Percentiles rank a stretch among this genome's conserved stretches.
These are phyloP conservation scores for Isaurus tuberculatus DNA, from an alignment of 92 coral and sea anemone genomes.

Conservation along the genomic window DNA sequence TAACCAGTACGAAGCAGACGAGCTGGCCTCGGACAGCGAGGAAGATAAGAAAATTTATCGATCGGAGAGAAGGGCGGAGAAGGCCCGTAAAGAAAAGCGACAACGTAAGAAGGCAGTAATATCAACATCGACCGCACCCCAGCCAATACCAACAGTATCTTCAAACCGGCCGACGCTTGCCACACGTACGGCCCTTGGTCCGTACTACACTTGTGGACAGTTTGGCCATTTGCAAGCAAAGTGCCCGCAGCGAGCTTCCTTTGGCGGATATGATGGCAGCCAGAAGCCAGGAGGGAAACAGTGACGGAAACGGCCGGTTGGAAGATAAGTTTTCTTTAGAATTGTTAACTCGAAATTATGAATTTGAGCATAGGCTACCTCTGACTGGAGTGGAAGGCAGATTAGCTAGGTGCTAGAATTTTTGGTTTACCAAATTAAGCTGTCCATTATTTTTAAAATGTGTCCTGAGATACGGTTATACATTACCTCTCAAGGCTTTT, in stretches of 20 bases:
- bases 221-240: conserved; percentile 34
- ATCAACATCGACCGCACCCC: conserved; percentile 32
- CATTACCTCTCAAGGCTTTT: conserved; percentile 38
- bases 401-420: conserved; percentile 18
- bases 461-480: conserved; percentile 31
- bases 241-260: conserved; percentile 29
- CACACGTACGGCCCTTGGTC: conserved; percentile 32
- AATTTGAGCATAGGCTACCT: conserved; percentile 23
- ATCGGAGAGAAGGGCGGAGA: conserved; percentile 30
- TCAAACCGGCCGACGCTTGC: conserved; percentile 29
- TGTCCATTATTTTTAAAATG: conserved; percentile 28
- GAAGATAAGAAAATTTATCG: conserved; percentile 37
- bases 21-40: conserved; percentile 16
- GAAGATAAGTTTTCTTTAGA: conserved; percentile 18
- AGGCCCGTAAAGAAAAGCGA: conserved; percentile 9
- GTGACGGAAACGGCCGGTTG: conserved; percentile 23
- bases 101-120: conserved; percentile 15
- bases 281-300: conserved; percentile 42
- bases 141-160: conserved; percentile 32
- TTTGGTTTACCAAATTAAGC: conserved; percentile 22
- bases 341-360: conserved; percentile 12
- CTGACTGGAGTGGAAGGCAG: conserved; percentile 36
- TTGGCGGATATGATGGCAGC: conserved; percentile 25
- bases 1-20: conserved; percentile 11
- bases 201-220: conserved; percentile 23